A percentile compares a stretch with the other conserved stretches of the same genome.
Evolutionary conservation across 2,797 vertebrate species (phyloP).

Genomic region (Silurus aristotelis): DNA sequence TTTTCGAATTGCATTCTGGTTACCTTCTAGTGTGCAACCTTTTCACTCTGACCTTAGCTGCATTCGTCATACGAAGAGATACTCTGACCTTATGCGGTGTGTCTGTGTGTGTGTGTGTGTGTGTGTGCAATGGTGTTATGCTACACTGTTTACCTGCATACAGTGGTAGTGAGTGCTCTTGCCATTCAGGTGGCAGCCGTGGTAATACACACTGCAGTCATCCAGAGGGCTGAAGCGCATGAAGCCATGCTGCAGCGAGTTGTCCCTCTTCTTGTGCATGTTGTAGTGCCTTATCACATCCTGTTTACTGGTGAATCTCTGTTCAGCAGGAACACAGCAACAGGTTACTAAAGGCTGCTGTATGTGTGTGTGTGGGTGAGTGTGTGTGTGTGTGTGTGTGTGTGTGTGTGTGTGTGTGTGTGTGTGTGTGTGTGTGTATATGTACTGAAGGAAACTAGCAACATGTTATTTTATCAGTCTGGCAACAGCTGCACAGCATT

Average conservation of each 20-base stretch:
- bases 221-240: slow-evolving; percentile 99
- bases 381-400: slow-evolving; percentile 57
- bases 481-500: slow-evolving; percentile 75
- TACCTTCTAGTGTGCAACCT: slow-evolving; percentile 8
- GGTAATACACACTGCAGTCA: slow-evolving; percentile 98
- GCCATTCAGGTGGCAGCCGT: slow-evolving; percentile 98
- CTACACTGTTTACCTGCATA: slow-evolving; percentile 89
- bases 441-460: slow-evolving; percentile 69
- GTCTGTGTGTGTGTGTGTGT: background rate
- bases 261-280: slow-evolving; percentile 99
- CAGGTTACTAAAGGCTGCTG: slow-evolving; percentile 65
- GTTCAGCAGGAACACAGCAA: slow-evolving; percentile 71
- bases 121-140: slow-evolving; percentile 2
- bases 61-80: slow-evolving; percentile 14
- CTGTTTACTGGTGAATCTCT: slow-evolving; percentile 99
- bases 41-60: slow-evolving; percentile 7
- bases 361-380: slow-evolving; percentile 43
- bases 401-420: slow-evolving; percentile 22
- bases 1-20: background rate
- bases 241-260: slow-evolving; percentile 98
- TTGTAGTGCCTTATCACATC: slow-evolving; percentile 99
- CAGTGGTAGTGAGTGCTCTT: slow-evolving; percentile 99
- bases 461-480: slow-evolving; percentile 76
- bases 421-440: slow-evolving; percentile 37
- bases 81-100: background rate